Base-by-base conservation (phyloP, 2,113 vertebrate genomes). In the Rynchops niger region DNA sequence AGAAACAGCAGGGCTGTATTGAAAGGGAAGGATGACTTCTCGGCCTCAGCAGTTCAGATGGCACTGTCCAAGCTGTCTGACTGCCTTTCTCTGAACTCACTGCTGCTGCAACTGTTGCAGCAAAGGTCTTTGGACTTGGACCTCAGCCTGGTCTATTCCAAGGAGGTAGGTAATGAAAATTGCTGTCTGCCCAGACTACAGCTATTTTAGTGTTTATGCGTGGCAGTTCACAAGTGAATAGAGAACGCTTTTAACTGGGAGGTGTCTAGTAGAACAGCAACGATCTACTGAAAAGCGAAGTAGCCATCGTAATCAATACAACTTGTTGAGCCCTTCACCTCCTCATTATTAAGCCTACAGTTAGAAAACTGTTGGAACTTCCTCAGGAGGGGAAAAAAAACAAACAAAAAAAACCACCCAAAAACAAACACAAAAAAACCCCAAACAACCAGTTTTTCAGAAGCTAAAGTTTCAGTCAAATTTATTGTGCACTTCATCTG, bases 101-200 rank as follows among this genome's bases (percentile, higher is more conserved):
- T 67, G 27, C 29, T 88, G 45, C 45, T 71, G 63, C 30, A 65
- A 6, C 40, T 36, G 49, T 47, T 73, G 50, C 32, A 62, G 42
- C 29, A 49, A 45, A 74, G 30, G 14, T 81, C 12, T 82, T 45
- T 70, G n/a, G 36, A 19, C 59, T 63, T 38, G 30, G 19, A 62
- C 38, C 15, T 79, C 55, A 32, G 32, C 27, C 30, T 72, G 1
- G 2, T 45, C 77, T 71, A 13, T 65, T 81, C 49, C 17, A 14
- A 15, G 11, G 47, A 16, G 19, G 11, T 42, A 2, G 0, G 0
- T 40, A 43, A 0, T 15, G 6, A 12, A 29, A 74, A 32, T 26
- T 40, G 32, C 17, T 36, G 25, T 29, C 13, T n/a, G 34, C 18
- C 11, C 3, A 3, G 10, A 13, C 36, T 32, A 3, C 30, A 49